A percentile compares a stretch with the other conserved stretches of the same genome.
These are phyloP conservation scores for Oophaga sylvatica DNA, from an alignment of 2,797 vertebrate genomes.

Conservation along the genomic window DNA sequence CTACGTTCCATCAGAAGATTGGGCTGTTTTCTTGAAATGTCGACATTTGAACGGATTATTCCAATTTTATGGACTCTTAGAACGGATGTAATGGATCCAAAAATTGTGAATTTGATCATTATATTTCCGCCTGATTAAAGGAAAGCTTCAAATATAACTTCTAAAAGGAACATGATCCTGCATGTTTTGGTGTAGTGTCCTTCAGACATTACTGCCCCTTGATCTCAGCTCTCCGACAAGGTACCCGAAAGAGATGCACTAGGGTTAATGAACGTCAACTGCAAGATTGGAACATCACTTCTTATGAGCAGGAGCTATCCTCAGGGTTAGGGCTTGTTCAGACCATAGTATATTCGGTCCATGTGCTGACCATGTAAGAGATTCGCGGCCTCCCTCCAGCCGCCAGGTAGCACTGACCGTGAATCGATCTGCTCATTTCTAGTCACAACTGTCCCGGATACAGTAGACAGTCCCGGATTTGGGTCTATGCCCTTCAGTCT, in stretches of 20 bases:
- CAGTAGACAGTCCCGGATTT: too few species aligned
- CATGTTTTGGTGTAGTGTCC: not conserved
- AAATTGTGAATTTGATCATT: conserved; percentile 33
- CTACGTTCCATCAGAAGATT: not conserved
- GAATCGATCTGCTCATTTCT: too few species aligned
- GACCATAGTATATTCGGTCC: too few species aligned
- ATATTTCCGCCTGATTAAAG: not conserved
- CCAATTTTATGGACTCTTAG: conserved; percentile 5
- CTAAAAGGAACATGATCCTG: not conserved
- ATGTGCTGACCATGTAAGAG: too few species aligned
- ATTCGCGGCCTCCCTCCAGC: too few species aligned
- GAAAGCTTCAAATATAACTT: not conserved
- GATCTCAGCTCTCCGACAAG: not conserved
- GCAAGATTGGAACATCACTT: not conserved
- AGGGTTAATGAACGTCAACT: not conserved
- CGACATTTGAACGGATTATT: conserved; percentile 1
- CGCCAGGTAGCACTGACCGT: too few species aligned
- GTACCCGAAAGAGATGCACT: not conserved
- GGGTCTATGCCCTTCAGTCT: too few species aligned
- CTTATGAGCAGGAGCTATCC: not conserved
- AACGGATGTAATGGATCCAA: conserved; percentile 58
- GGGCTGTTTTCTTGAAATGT: not conserved
- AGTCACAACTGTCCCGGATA: too few species aligned
- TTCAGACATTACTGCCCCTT: not conserved
- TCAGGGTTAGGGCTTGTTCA: not conserved